Evolutionary conservation across 2,797 vertebrate species (phyloP), one percentile per base, ranked within the genome.

Genomic region (Pseudochirops cupreus): DNA sequence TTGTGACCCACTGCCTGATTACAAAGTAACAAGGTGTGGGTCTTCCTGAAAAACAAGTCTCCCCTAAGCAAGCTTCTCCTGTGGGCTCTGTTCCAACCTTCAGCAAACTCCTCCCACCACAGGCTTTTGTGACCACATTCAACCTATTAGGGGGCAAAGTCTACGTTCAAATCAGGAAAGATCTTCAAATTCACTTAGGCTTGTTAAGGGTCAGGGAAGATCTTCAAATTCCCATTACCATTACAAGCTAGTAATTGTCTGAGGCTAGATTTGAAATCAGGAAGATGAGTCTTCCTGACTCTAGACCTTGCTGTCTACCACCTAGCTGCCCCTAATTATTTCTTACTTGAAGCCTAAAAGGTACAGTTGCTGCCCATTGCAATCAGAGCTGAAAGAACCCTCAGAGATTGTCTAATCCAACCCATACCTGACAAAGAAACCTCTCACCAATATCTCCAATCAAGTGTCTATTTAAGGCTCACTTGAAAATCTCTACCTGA

Each of bases 401-500:
- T 46, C 21, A 39, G 67, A n/a, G 14, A 18, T 16, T 74, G 39
- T 46, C 2, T 82, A 11, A 82, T 46, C 21, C 6, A 82, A 26
- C 39, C 39, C 7, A 9, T 21, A 82, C 18, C n/a, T 74, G 33
- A 39, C n/a, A n/a, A 74, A 74, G 67, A 39, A 74, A 74, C 39
- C 74, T 46, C n/a, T 82, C n/a, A 46, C 74, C 74, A 46, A 10
- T 39, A 82, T 39, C 39, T 82, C 39, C 0, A 82, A 39, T n/a
- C 74, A 82, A 24, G 21, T 82, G 39, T 21, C n/a, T 74, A 16
- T 74, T 82, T 46, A 82, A 21, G 9, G 2, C 9, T 18, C 39
- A 82, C 39, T 46, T 82, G n/a, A 82, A 82, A 82, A 82, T 24
- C 21, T 94, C 58, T 91, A 39, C 16, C 92, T 92, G 55, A 96